Evolutionary conservation across 2,797 vertebrate genomes (phyloP), one percentile per base, ranked within the genome.

Genomic region (Rhabdomys pumilio): DNA sequence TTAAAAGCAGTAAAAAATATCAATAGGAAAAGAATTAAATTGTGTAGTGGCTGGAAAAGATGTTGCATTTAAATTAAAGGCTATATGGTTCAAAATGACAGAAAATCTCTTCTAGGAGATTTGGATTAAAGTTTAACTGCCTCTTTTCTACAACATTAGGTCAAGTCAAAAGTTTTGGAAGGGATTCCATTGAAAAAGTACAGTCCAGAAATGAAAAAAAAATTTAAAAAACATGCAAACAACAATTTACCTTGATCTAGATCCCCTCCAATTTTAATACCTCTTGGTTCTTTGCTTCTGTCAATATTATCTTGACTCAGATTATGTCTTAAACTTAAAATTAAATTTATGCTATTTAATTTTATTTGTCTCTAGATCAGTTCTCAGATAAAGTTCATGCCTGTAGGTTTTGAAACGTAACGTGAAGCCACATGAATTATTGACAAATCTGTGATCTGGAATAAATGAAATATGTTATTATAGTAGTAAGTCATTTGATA

Each of bases 361-460:
- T 83, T 81, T 93, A 77, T 82, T 96, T 88, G 14, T 20, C 95
- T 91, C 80, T 81, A 57, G 83, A 89, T 72, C 14, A 91, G 34
- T 93, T 80, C n/a, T 96, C 73, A 17, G 20, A 94, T 86, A 6
- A 96, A 82, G 13, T 77, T 3, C 11, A 93, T 88, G 10, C 24
- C 34, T 88, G 38, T 87, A 55, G 14, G 10, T 97, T 91, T 69
- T 67, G 24, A 20, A 72, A 47, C 73, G 19, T 87, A 93, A 91
- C 63, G 10, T 90, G 24, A 97, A 94, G 22, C 86, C 47, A 87
- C 91, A 20, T 84, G 72, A 89, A 95, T 96, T 95, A 84, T 93
- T 94, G 73, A 94, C n/a, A 95, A 86, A 88, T 80, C 7, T 38
- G 90, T 75, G 26, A 90, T 80, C 38, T 86, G 24, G 94, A 93